Conservation (phyloP, 2,113 vertebrate genomes). For the Psilopsiagon aymara region DNA sequence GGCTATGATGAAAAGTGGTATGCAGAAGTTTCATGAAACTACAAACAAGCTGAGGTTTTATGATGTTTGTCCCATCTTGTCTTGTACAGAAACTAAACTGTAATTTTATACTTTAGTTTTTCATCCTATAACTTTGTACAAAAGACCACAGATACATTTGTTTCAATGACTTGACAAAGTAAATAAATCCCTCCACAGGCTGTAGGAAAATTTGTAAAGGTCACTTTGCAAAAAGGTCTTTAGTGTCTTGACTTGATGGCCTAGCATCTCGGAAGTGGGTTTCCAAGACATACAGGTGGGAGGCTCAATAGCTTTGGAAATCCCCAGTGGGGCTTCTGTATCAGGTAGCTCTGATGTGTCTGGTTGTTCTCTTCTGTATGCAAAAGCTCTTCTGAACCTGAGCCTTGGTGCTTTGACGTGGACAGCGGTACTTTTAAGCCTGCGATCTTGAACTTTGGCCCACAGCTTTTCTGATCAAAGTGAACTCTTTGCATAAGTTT, state of each 20-base stretch:
- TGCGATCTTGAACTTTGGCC: neutral
- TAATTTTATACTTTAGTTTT: conserved; percentile 56
- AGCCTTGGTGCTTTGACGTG: neutral
- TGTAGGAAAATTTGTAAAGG: neutral
- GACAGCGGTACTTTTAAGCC: neutral
- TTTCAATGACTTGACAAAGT: neutral
- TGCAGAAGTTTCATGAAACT: neutral
- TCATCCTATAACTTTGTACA: conserved; percentile 39
- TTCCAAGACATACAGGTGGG: neutral
- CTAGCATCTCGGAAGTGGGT: neutral
- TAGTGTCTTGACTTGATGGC: neutral
- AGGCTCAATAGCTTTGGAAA: neutral
- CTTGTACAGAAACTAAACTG: conserved; percentile 55
- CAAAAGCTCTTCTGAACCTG: neutral
- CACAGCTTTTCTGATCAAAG: neutral
- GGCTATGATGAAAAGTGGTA: neutral
- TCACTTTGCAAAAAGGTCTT: neutral
- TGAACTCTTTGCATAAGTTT: neutral
- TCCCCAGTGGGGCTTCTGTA: neutral
- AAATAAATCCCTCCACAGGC: neutral
- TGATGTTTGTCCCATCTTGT: neutral
- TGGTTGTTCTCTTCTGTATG: neutral
- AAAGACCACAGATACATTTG: neutral
- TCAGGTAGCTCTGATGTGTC: rapidly evolving
- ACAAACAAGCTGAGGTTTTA: neutral